These are phyloP conservation scores for Sesia bembeciformis DNA, from an alignment of 2,888 invertebrate genomes.

Conservation along the genomic window DNA sequence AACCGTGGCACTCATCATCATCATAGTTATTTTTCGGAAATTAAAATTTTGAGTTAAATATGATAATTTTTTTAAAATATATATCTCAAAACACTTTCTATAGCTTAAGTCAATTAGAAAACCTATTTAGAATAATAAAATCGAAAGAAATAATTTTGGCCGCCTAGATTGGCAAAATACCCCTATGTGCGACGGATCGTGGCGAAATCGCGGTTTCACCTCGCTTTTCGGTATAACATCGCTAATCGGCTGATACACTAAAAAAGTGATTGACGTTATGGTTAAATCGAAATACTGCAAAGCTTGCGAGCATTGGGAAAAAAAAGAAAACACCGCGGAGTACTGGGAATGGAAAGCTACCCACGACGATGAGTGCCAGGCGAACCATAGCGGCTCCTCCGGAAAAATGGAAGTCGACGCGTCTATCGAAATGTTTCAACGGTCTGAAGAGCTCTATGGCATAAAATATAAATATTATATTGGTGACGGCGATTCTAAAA, in stretches of 20 bases:
- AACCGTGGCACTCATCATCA: too few species aligned
- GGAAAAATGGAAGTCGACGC: conserved; percentile 17
- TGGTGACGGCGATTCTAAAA: conserved; percentile 13
- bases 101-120: too few species aligned
- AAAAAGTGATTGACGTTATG: conserved; percentile 1
- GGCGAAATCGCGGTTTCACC: conserved; percentile 2
- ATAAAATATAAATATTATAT: conserved; percentile 10
- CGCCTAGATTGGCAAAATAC: too few species aligned
- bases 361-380: conserved; percentile 7
- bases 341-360: conserved; percentile 5
- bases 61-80: too few species aligned
- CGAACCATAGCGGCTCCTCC: conserved; percentile 12
- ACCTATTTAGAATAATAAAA: too few species aligned
- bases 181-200: conserved; percentile 4
- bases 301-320: not conserved
- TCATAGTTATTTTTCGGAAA: too few species aligned
- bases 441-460: conserved; percentile 7
- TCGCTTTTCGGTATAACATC: conserved; percentile 1
- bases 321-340: conserved; percentile 1
- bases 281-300: conserved; percentile 1
- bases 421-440: conserved; percentile 11
- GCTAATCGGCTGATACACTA: not conserved
- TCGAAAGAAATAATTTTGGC: too few species aligned
- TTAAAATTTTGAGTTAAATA: too few species aligned
- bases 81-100: too few species aligned